Evolutionary conservation across 2,888 invertebrate species (phyloP), one percentile per base, ranked within the genome.

Genomic region (Agrilus biguttatus): DNA sequence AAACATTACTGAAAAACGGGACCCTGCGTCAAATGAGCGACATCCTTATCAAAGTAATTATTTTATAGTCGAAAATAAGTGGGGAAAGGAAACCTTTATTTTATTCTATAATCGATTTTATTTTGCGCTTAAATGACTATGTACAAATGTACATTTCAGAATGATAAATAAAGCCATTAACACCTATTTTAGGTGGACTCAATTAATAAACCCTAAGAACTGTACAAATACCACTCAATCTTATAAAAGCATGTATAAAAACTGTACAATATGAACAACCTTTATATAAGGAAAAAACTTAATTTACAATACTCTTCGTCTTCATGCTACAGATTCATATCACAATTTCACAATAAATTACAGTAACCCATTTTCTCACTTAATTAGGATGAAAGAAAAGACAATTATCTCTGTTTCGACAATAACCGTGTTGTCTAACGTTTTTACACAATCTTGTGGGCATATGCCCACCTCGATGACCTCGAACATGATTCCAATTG

Each of bases 331-430:
- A 28, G 8, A 28, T 34, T 12, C n/a, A 37, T 37, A 42, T 44
- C 41, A 42, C 95, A 95, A 69, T 91, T 90, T 70, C 77, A 96
- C 56, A 93, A 95, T 55, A 96, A 95, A 69, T 28, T 28, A 28
- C 28, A 28, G 10, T 28, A 28, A 28, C 10, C 28, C 28, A 28
- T 28, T 28, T 28, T 38, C 38, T n/a, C 38, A 38, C 19, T 50
- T 43, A 55, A 44, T 54, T 56, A 8, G 85, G 85, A 70, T 91
- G 91, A 52, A 87, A 68, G 63, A 83, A 91, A 42, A 80, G 77
- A 66, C 91, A 92, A 53, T 80, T 80, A 53, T 83, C 83, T 43
- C 85, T 86, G 59, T 83, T 78, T 40, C 85, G 72, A 67, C 91
- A 91, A 47, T 78, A 83, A 1, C 89, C 89, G 53, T 76, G 78